Evolutionary conservation across 1,140 invertebrate genomes (phyloP), one percentile per base, ranked within the genome.

Genomic region (Philopotamus ludificatus): DNA sequence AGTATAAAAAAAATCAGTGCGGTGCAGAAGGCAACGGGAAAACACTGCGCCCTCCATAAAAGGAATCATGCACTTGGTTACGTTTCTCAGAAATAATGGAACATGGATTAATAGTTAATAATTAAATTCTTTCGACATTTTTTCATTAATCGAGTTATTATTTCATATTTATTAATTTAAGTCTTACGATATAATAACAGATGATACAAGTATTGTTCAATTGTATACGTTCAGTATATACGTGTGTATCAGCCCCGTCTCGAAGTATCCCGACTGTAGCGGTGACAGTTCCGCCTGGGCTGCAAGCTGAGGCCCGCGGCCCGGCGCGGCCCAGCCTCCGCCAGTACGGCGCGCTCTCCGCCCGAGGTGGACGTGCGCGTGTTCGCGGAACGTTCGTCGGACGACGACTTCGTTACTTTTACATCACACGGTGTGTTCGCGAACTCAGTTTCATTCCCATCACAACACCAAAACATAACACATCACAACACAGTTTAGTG

Each of bases 301-400:
- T 47, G 18, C 34, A 39, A 34, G 28, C 28, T 34, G 28, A n/a
- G n/a, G 44, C 44, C 44, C 18, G 10, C 15, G 10, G 4, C 44
- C 10, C 44, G 10, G 44, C 28, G 16, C 47, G 47, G 47, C n/a
- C 47, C 7, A 18, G 47, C 47, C 15, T 18, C n/a, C 47, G 22
- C 22, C 57, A 60, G 57, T 60, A 39, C 57, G 57, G 41, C 57
- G 39, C 57, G 21, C 22, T 20, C 57, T 34, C 57, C 9, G 2
- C 15, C 1, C 10, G 2, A 42, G 4, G 15, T 18, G 22, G 42
- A 26, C 42, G 42, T 26, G 22, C 45, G 9, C 12, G 53, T 42
- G 34, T 57, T 54, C 22, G 10, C 1, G 1, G 10, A 9, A 26
- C 10, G 22, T 10, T 28, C 26, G n/a, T 57, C 53, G 26, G 18